Percentiles rank a stretch among this genome's conserved stretches.
These are phyloP conservation scores for Zaprionus bogoriensis DNA, from an alignment of 2,888 invertebrate genomes.

Conservation along the genomic window DNA sequence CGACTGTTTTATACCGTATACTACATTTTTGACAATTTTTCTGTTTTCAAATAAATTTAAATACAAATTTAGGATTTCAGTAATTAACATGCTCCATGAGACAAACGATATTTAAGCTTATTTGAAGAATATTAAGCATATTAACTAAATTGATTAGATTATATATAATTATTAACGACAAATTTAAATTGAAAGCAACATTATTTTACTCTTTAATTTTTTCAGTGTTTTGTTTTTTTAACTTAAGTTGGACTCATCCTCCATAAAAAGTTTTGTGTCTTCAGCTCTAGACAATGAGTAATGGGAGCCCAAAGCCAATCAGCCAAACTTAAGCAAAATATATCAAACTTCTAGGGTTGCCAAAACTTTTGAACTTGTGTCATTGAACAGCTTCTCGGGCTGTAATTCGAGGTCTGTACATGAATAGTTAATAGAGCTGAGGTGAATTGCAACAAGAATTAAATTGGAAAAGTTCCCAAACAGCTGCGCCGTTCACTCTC, in stretches of 20 bases:
- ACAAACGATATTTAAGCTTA: too few species aligned
- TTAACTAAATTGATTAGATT: too few species aligned
- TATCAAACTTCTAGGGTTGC: not conserved
- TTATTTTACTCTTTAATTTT: not conserved
- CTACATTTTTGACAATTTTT: too few species aligned
- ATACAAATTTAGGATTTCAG: too few species aligned
- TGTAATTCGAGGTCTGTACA: not conserved
- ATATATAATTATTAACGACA: too few species aligned
- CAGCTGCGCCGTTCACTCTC: not conserved
- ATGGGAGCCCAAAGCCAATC: not conserved
- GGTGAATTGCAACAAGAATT: slow-evolving; percentile 3
- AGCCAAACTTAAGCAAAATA: not conserved
- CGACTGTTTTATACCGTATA: too few species aligned
- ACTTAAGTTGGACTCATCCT: too few species aligned
- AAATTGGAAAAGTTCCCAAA: slow-evolving; percentile 19
- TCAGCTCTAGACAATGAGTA: not conserved
- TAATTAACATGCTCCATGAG: too few species aligned
- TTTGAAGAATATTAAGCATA: too few species aligned
- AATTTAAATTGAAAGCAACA: not conserved
- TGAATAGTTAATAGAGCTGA: slow-evolving; percentile 6
- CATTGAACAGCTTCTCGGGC: not conserved
- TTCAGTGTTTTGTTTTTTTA: too few species aligned
- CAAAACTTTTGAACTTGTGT: not conserved
- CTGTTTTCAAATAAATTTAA: too few species aligned
- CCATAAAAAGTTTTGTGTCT: too few species aligned